Conservation (phyloP, 2,888 invertebrate species). For the Drosophila bunnanda region DNA sequence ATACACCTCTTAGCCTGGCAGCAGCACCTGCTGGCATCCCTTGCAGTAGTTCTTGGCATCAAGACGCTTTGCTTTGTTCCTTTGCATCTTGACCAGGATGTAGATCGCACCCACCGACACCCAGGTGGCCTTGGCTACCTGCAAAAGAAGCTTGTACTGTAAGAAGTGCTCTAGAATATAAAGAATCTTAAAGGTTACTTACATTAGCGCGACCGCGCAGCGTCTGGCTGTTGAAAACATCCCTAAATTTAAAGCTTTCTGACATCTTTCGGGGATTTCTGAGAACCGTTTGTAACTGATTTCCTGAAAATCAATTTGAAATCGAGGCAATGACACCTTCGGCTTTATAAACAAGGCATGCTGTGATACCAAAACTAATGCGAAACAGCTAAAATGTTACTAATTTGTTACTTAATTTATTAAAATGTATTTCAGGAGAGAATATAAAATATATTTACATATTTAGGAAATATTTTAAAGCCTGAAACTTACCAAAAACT, state of each 20-base stretch:
- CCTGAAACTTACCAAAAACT: no score
- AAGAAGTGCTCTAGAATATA: background rate
- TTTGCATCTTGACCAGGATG: conserved; percentile 53
- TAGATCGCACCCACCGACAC: conserved; percentile 34
- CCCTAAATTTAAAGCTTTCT: conserved; percentile 49
- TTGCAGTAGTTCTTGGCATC: conserved; percentile 47
- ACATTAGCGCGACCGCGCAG: conserved; percentile 76
- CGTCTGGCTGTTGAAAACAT: conserved; percentile 67
- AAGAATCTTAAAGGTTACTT: conserved; percentile 26
- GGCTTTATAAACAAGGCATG: background rate
- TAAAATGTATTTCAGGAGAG: background rate
- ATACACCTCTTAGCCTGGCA: conserved; percentile 11
- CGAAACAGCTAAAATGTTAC: background rate
- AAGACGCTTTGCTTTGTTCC: conserved; percentile 43
- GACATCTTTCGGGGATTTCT: conserved; percentile 44
- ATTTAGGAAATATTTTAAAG: background rate
- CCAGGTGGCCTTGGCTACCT: conserved; percentile 45
- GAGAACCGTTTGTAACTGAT: no score
- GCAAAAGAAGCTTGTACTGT: background rate
- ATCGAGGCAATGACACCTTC: background rate
- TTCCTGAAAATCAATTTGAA: background rate
- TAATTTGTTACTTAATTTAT: background rate
- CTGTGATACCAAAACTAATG: background rate
- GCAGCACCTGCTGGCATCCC: conserved; percentile 50
- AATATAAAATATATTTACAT: background rate